phyloP scores from a whole-genome alignment of 2,113 vertebrate genomes.

The Marmota monax region DNA sequence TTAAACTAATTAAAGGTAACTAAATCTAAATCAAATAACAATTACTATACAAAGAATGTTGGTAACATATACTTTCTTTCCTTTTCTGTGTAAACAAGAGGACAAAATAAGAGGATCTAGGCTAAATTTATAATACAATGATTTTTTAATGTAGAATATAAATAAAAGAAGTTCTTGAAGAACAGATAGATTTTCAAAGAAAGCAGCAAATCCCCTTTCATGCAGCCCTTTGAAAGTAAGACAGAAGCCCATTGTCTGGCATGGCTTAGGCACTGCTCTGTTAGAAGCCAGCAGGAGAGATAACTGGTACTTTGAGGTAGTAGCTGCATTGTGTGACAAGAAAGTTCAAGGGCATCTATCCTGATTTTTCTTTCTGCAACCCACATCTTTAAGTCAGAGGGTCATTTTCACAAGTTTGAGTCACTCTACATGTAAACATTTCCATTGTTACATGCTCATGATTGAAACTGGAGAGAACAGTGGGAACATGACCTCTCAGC shows the following conservation, averaged over 20 bases:
- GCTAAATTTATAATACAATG: conserved; percentile 38
- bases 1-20: conserved; percentile 70
- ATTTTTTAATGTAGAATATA: conserved; percentile 37
- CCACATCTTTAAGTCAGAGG: conserved; percentile 13
- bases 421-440: background rate
- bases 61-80: conserved; percentile 1
- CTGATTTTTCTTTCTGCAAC: background rate
- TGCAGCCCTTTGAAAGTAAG: background rate
- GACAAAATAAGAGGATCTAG: background rate
- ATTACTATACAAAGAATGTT: background rate
- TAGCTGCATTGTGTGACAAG: background rate
- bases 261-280: background rate
- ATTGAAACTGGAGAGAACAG: conserved; percentile 21
- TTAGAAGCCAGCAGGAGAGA: background rate
- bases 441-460: background rate
- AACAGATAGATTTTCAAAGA: conserved; percentile 31
- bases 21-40: conserved; percentile 4
- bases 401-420: conserved; percentile 1
- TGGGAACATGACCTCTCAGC: background rate
- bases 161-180: conserved; percentile 32
- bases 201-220: background rate
- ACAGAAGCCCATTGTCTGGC: background rate
- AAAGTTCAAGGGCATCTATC: background rate
- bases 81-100: background rate
- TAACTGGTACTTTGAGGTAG: background rate